Conservation (phyloP, 2,797 vertebrate genomes). For the Eulemur coronatus region DNA sequence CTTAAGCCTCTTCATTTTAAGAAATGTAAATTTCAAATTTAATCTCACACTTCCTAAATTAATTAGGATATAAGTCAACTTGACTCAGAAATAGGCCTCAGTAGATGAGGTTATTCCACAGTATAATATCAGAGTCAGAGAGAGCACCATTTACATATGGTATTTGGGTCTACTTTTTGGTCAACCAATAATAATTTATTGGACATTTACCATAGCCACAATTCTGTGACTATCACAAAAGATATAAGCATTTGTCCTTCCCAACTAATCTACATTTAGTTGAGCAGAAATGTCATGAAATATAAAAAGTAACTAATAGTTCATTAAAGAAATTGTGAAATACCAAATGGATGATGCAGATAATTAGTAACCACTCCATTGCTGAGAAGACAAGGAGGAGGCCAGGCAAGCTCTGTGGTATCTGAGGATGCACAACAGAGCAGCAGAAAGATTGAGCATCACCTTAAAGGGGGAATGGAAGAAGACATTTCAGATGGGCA, state of each 20-base stretch:
- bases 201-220: not conserved
- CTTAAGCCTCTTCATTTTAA: not conserved
- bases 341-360: not conserved
- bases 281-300: constrained; percentile 13
- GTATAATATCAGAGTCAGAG: not conserved
- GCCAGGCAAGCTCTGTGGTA: no score
- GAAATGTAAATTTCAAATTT: not conserved
- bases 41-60: not conserved
- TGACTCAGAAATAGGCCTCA: not conserved
- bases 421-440: not conserved
- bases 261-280: not conserved
- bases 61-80: not conserved
- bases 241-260: not conserved
- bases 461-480: not conserved
- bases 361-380: not conserved
- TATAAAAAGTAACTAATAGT: not conserved
- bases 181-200: not conserved
- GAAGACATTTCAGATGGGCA: not conserved
- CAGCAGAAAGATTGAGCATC: not conserved
- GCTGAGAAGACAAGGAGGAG: not conserved
- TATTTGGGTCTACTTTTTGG: not conserved
- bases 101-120: not conserved
- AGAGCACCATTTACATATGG: not conserved
- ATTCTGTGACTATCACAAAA: not conserved
- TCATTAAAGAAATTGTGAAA: not conserved